Conservation (phyloP, 2,113 vertebrate species). For the Puffinus mauretanicus region DNA sequence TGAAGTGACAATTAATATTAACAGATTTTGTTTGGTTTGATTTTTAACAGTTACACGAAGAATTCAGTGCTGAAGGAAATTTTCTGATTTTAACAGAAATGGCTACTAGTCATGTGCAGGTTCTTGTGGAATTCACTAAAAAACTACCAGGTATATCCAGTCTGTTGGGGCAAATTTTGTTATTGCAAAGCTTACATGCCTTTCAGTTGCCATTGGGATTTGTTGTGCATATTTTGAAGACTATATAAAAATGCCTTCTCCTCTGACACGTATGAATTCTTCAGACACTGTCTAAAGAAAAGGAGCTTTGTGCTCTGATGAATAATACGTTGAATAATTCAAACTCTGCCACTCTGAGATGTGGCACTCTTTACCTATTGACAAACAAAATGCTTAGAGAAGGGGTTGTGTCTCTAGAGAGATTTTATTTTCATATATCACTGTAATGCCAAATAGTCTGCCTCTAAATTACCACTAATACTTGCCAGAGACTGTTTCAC, state of each 20-base stretch:
- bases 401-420: not conserved
- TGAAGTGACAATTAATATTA: not conserved
- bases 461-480: not conserved
- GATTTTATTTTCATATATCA: not conserved
- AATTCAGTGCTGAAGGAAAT: slow-evolving; percentile 92
- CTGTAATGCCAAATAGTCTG: not conserved
- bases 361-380: not conserved
- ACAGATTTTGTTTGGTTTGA: slow-evolving; percentile 22
- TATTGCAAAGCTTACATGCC: not conserved
- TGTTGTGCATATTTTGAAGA: not conserved
- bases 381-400: not conserved
- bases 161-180: not conserved
- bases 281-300: not conserved
- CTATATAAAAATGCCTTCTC: not conserved
- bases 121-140: slow-evolving; percentile 98
- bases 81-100: slow-evolving; percentile 96
- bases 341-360: not conserved
- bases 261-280: not conserved
- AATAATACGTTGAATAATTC: not conserved
- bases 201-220: not conserved
- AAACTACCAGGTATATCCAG: slow-evolving; percentile 87
- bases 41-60: slow-evolving; percentile 86
- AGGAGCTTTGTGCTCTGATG: not conserved
- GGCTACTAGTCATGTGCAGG: slow-evolving; percentile 95
- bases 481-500: not conserved